Base-by-base conservation (phyloP, 53 echinoderm and acorn worm species). In the Apostichopus leukothele region DNA sequence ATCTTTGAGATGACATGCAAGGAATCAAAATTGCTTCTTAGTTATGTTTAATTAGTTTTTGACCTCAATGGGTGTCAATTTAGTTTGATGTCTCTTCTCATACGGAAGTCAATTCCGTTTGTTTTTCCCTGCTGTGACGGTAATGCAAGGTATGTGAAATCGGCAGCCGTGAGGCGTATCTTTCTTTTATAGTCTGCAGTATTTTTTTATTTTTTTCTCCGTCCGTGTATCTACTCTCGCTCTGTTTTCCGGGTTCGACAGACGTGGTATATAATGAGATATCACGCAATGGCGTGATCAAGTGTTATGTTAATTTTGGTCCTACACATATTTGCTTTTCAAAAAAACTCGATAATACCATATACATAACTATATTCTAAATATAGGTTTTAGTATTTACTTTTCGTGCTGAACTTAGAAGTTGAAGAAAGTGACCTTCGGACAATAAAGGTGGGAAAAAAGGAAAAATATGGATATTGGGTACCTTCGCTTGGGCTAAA, bases 21-120 rank as follows among this genome's bases (percentile, higher is more conserved):
- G n/a, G n/a, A n/a, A n/a, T n/a, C n/a, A n/a, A n/a, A n/a, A n/a
- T n/a, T n/a, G n/a, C n/a, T n/a, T n/a, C n/a, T n/a, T n/a, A n/a
- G n/a, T n/a, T n/a, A n/a, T n/a, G n/a, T n/a, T n/a, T n/a, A n/a
- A n/a, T n/a, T n/a, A n/a, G n/a, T n/a, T n/a, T n/a, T n/a, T n/a
- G n/a, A n/a, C n/a, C 79, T 79, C 79, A 50, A 79, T 79, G 53
- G 79, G 79, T 79, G 79, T 79, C 51, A 51, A 50, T 79, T 79
- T 53, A 79, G 39, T 53, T 79, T 79, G 8, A 18, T 79, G 79
- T 52, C 16, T 79, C 39, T 50, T 6, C 51, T 18, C 51, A 53
- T 19, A 79, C 79, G 52, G 52, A 79, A 79, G 79, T 79, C 54
- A n/a, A 52, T 79, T 39, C 14, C 7, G 79, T 79, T 79, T 79